These are phyloP conservation scores for Malurus cyaneus DNA, from an alignment of 2,113 vertebrate species.

Conservation along the genomic window DNA sequence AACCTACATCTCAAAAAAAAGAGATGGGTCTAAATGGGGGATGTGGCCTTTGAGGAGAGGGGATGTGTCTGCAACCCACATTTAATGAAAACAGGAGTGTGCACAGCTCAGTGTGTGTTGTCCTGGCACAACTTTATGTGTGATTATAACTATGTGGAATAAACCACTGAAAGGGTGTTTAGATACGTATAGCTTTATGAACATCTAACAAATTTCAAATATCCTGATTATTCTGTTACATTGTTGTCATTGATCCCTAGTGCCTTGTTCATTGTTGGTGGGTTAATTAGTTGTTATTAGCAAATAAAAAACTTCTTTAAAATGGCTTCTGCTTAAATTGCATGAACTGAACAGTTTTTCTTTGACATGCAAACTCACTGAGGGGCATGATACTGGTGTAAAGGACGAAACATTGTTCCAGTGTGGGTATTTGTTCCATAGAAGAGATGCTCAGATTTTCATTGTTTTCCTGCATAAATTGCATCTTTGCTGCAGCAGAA, in stretches of 20 bases:
- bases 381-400: background rate
- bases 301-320: background rate
- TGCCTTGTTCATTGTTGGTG: background rate
- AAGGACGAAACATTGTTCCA: background rate
- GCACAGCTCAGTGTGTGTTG: background rate
- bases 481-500: background rate
- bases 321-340: background rate
- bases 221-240: background rate
- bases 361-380: background rate
- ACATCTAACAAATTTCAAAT: background rate
- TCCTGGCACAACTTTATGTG: fast-evolving
- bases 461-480: background rate
- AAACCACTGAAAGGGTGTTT: background rate
- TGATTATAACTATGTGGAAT: background rate
- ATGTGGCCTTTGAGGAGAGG: background rate
- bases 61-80: background rate
- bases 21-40: background rate
- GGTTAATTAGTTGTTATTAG: background rate
- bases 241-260: background rate
- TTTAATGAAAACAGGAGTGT: background rate
- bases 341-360: background rate
- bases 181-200: background rate
- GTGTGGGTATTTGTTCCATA: background rate
- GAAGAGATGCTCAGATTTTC: background rate
- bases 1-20: background rate